Percentiles rank a stretch among this genome's conserved stretches.
Conservation (phyloP, 2,888 invertebrate species). For the Strigamia maritima region DNA sequence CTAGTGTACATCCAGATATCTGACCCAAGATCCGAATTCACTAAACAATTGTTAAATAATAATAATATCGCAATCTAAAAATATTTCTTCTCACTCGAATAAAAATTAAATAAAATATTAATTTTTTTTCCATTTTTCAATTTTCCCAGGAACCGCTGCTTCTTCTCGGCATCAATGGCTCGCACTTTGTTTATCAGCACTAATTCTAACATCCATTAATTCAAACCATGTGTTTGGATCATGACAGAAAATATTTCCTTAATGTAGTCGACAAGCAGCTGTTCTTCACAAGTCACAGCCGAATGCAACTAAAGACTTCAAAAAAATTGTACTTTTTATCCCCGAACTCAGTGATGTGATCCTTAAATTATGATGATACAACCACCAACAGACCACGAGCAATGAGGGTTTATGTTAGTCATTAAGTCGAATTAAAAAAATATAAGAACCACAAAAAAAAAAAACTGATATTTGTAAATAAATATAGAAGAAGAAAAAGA, state of each 20-base stretch:
- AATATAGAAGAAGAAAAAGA: not conserved
- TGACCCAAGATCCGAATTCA: no score
- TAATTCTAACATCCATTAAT: not conserved
- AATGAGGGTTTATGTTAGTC: not conserved
- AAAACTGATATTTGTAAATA: not conserved
- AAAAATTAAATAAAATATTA: not conserved
- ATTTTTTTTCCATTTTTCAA: no score
- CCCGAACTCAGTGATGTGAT: constrained; percentile 9
- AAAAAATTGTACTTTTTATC: not conserved
- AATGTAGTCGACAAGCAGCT: not conserved
- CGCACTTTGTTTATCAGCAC: constrained; percentile 6
- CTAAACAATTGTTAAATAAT: no score
- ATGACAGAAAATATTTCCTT: not conserved
- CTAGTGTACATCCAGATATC: no score
- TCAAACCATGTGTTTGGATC: constrained; percentile 2
- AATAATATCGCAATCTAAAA: no score
- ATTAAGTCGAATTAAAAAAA: not conserved
- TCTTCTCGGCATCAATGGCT: not conserved
- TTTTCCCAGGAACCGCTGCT: not conserved
- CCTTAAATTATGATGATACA: not conserved
- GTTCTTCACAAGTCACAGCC: not conserved
- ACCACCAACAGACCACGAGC: not conserved
- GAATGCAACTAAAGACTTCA: constrained; percentile 1
- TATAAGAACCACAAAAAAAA: not conserved
- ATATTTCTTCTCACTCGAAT: no score